Conservation (phyloP, 2,113 vertebrate genomes). For the Hymenochirus boettgeri region DNA sequence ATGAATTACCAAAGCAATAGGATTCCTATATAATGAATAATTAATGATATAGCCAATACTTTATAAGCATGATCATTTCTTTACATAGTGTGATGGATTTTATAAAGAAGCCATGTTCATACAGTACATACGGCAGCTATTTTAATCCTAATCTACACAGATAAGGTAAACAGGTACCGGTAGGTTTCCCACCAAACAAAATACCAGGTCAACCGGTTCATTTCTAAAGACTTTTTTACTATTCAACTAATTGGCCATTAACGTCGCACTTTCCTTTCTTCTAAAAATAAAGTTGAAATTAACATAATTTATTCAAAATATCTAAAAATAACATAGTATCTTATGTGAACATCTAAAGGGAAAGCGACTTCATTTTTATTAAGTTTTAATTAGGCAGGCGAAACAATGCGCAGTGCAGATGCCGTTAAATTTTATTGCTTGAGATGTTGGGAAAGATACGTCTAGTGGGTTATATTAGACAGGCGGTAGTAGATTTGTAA, state of each 20-base stretch:
- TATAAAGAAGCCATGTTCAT: too few relatives aligned
- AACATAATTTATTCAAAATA: constrained; percentile 36
- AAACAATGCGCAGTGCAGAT: constrained; percentile 12
- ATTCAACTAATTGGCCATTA: not conserved
- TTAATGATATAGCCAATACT: too few relatives aligned
- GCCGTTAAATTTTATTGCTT: constrained; percentile 4
- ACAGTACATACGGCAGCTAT: too few relatives aligned
- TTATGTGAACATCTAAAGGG: constrained; percentile 44
- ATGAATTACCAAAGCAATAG: too few relatives aligned
- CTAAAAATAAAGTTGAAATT: constrained; percentile 50
- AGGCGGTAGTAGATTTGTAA: constrained; percentile 21
- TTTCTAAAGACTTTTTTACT: too few relatives aligned
- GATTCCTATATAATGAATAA: too few relatives aligned
- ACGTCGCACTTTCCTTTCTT: constrained; percentile 21
- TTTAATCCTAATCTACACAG: too few relatives aligned
- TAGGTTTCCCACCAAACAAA: too few relatives aligned
- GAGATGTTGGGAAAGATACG: constrained; percentile 9
- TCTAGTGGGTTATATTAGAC: not conserved
- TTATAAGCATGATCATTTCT: too few relatives aligned
- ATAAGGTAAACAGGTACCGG: too few relatives aligned
- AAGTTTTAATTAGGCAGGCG: constrained; percentile 1
- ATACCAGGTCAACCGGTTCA: not conserved
- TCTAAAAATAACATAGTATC: constrained; percentile 46
- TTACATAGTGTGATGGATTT: too few relatives aligned
- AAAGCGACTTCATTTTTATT: constrained; percentile 12